Evolutionary conservation across 2,797 vertebrate genomes (phyloP).

Genomic region (Chaunax sp.): DNA sequence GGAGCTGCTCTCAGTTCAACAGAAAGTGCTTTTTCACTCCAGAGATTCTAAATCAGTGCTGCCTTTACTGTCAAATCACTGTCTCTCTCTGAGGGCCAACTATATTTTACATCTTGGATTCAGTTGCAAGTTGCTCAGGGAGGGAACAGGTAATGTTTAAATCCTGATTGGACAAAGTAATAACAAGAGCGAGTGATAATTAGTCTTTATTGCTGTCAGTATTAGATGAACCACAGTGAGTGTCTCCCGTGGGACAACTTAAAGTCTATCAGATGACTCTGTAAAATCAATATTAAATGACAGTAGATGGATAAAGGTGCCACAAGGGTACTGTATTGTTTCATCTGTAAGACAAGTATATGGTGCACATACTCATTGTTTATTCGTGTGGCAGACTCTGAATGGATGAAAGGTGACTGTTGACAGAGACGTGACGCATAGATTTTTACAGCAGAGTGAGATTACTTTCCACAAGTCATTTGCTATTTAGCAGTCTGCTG

Average conservation of each 20-base stretch:
- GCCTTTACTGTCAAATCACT: constrained; percentile 44
- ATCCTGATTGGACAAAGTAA: constrained; percentile 22
- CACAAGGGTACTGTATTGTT: not conserved
- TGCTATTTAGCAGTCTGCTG: constrained; percentile 10
- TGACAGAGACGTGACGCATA: not conserved
- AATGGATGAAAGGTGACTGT: constrained; percentile 18
- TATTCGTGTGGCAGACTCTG: constrained; percentile 15
- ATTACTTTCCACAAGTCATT: not conserved
- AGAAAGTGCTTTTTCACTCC: constrained; percentile 21
- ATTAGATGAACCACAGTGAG: not conserved
- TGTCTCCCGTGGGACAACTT: constrained; percentile 3
- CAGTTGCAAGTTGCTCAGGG: constrained; percentile 19
- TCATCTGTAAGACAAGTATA: not conserved
- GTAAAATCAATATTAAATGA: constrained; percentile 15
- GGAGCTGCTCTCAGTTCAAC: constrained; percentile 29
- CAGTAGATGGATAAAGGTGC: constrained; percentile 15
- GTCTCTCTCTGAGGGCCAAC: constrained; percentile 28
- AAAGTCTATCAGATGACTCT: constrained; percentile 5
- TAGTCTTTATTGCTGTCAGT: constrained; percentile 29
- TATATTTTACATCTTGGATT: constrained; percentile 22
- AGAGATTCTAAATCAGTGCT: constrained; percentile 34
- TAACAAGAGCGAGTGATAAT: constrained; percentile 29
- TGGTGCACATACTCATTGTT: not conserved
- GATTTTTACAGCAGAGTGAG: constrained; percentile 7
- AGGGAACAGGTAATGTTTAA: constrained; percentile 31